These are phyloP conservation scores for Sinotaia quadrata DNA, from an alignment of 2,888 invertebrate species.

Conservation along the genomic window DNA sequence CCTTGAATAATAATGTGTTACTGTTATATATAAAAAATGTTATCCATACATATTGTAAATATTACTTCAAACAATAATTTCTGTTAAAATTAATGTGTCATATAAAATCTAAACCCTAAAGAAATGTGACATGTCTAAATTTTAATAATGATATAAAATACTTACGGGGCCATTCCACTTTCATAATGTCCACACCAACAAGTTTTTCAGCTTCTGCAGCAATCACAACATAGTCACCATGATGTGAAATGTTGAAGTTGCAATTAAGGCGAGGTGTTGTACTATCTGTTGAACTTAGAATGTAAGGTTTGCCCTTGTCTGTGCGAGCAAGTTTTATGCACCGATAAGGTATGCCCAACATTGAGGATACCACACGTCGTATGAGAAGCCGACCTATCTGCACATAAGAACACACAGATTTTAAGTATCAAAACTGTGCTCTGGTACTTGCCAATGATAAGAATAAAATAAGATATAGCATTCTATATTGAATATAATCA, in stretches of 20 bases:
- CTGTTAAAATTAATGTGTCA: neutral
- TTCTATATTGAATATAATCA: no score
- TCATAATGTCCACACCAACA: slow-evolving; percentile 87
- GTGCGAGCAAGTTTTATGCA: slow-evolving; percentile 75
- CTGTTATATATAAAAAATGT: no score
- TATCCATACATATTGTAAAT: no score
- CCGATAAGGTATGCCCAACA: slow-evolving; percentile 79
- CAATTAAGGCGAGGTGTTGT: slow-evolving; percentile 53
- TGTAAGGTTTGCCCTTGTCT: slow-evolving; percentile 72
- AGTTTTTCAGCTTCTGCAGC: slow-evolving; percentile 72
- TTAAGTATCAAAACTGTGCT: no score
- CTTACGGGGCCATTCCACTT: slow-evolving; percentile 78
- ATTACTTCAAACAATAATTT: no score
- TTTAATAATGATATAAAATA: slow-evolving; percentile 4
- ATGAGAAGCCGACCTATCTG: slow-evolving; percentile 85
- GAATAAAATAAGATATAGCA: no score
- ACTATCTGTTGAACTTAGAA: slow-evolving; percentile 42
- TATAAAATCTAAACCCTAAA: neutral
- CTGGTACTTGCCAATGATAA: no score
- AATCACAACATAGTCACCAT: slow-evolving; percentile 87
- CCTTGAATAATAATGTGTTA: no score
- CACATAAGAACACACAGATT: slow-evolving; percentile 31
- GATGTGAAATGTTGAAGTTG: slow-evolving; percentile 93
- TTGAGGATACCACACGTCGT: slow-evolving; percentile 83
- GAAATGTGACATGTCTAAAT: neutral